Conservation (phyloP, 1,140 invertebrate genomes). For the Dysdera silvatica region DNA sequence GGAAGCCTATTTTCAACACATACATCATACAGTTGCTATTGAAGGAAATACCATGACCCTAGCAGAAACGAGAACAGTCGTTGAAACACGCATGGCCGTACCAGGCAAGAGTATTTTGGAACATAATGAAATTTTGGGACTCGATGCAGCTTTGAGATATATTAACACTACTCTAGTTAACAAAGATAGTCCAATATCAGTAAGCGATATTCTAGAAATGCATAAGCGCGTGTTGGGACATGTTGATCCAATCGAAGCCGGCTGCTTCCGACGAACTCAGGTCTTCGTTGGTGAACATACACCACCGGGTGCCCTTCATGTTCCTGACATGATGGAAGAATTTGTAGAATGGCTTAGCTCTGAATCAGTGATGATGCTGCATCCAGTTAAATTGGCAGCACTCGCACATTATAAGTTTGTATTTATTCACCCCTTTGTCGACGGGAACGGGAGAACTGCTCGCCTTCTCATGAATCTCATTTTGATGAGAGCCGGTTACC, state of each 20-base stretch:
- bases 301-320: constrained; percentile 71
- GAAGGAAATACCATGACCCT: constrained; percentile 96
- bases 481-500: constrained; percentile 95
- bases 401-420: constrained; percentile 94
- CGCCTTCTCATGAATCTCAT: constrained; percentile 92
- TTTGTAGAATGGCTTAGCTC: constrained; percentile 83
- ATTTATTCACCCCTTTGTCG: constrained; percentile 84
- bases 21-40: constrained; percentile 94
- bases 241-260: constrained; percentile 82
- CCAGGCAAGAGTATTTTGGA: constrained; percentile 90
- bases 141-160: constrained; percentile 91
- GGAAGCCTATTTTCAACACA: constrained; percentile 90
- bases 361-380: constrained; percentile 68
- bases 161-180: constrained; percentile 80
- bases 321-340: constrained; percentile 72
- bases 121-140: constrained; percentile 89
- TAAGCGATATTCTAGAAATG: constrained; percentile 85
- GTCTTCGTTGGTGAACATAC: constrained; percentile 88
- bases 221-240: constrained; percentile 86
- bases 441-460: constrained; percentile 91
- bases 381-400: constrained; percentile 86
- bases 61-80: constrained; percentile 80
- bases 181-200: constrained; percentile 57
- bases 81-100: constrained; percentile 87
- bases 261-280: constrained; percentile 46